Evolutionary conservation across 1,140 invertebrate genomes (phyloP).

Genomic region (Zophobas morio): DNA sequence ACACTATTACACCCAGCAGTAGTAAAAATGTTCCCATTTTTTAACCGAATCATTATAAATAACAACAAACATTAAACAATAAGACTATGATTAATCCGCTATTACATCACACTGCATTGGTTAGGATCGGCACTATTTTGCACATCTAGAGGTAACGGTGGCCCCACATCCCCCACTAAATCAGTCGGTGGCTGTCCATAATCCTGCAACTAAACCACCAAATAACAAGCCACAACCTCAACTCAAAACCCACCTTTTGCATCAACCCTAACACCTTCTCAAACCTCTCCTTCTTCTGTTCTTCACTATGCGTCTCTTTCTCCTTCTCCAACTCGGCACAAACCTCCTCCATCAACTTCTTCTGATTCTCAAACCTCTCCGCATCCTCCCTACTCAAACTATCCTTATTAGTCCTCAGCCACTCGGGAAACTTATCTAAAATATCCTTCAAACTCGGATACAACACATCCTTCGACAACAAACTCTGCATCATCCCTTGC

Average conservation of each 20-base stretch:
- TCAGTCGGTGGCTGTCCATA: constrained; percentile 89
- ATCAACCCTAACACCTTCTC: constrained; percentile 84
- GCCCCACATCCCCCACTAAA: constrained; percentile 78
- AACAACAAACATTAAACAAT: constrained; percentile 33
- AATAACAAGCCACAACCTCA: not conserved
- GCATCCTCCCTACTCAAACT: constrained; percentile 76
- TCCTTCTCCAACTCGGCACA: constrained; percentile 85
- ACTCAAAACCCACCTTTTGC: constrained; percentile 76
- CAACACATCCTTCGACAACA: constrained; percentile 91
- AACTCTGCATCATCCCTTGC: constrained; percentile 91
- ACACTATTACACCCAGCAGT: too few species aligned
- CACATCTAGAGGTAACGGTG: constrained; percentile 53
- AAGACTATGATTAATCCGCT: not conserved
- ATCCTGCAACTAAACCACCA: constrained; percentile 79
- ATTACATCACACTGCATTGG: constrained; percentile 60
- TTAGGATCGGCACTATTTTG: constrained; percentile 53
- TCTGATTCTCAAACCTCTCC: constrained; percentile 83
- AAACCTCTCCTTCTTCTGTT: constrained; percentile 83
- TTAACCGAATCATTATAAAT: constrained; percentile 8
- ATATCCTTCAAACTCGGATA: constrained; percentile 88
- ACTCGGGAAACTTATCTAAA: constrained; percentile 85
- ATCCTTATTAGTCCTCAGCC: constrained; percentile 83
- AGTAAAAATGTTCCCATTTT: not conserved
- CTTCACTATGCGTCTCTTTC: constrained; percentile 77
- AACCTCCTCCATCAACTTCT: constrained; percentile 81